Evolutionary conservation across 2,888 invertebrate genomes (phyloP), one percentile per base, ranked within the genome.

Genomic region (Scrobipalpa costella): DNA sequence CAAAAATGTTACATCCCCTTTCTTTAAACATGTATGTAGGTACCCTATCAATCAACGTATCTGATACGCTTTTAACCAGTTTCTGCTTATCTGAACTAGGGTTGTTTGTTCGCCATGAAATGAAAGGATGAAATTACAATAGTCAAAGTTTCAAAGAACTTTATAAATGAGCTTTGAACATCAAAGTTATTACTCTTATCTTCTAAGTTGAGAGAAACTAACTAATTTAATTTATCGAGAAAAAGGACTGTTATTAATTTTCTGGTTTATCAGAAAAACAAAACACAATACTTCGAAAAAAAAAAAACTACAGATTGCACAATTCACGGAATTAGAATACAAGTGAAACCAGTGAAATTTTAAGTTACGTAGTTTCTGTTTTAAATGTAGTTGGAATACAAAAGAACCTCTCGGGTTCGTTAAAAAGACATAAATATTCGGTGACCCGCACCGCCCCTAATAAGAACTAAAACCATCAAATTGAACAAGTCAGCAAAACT

Each of bases 141-240:
- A 50, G 50, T 17, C 9, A 50, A 50, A 50, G 19, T 50, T 50
- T 11, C 19, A 50, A 50, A 15, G 19, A 50, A 50, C 17, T 50
- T 50, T 50, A 15, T 50, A 17, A 50, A 50, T 50, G 21, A 21
- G 21, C 19, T 50, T 50, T 50, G 17, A 11, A 50, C 50, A 50
- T 50, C 50, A 50, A 50, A 50, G 9, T 50, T 11, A 50, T 17
- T 17, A 17, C 21, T 50, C 19, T 50, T 50, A 50, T 50, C 50
- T 50, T 9, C 17, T 21, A 21, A 50, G 50, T 50, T 50, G 15
- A 50, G 15, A 11, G 9, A 17, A 44, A 5, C 44, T 44, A 5
- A 27, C 15, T 15, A 44, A 44, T n/a, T n/a, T 44, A n/a, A 1
- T n/a, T 5, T 1, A 7, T 9, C 7, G 15, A 15, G 7, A 44